Evolutionary conservation across 2,888 invertebrate genomes (phyloP).

Genomic region (Cenopis cana): DNA sequence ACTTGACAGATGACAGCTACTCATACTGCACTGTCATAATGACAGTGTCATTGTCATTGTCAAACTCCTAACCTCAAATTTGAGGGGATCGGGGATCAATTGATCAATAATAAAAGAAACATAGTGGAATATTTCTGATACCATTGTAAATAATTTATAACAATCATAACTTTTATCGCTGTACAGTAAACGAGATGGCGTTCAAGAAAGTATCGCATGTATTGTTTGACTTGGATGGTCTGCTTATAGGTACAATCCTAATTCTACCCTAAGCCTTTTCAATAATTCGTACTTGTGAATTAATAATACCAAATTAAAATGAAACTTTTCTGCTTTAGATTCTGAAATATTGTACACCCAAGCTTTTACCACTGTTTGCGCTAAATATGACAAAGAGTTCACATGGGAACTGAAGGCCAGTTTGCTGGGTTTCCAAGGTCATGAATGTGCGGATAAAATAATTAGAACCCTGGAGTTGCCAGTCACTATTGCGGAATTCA

Average conservation of each 20-base stretch:
- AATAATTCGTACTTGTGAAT: background rate
- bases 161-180: background rate
- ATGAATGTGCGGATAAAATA: conserved; percentile 86
- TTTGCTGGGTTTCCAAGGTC: conserved; percentile 88
- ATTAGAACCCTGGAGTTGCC: conserved; percentile 86
- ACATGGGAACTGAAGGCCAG: conserved; percentile 91
- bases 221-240: conserved; percentile 86
- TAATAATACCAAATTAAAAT: background rate
- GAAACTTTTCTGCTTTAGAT: conserved; percentile 82
- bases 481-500: conserved; percentile 87
- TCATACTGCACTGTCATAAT: too few relatives aligned
- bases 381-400: conserved; percentile 89
- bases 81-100: too few relatives aligned
- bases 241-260: conserved; percentile 78
- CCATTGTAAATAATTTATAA: background rate
- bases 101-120: too few relatives aligned
- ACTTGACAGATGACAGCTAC: too few relatives aligned
- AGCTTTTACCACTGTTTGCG: conserved; percentile 87
- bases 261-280: background rate
- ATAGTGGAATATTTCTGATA: conserved; percentile 32
- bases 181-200: conserved; percentile 55
- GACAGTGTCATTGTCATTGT: too few relatives aligned
- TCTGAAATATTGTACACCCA: conserved; percentile 91
- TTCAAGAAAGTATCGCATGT: conserved; percentile 84
- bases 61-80: too few relatives aligned